Evolutionary conservation across 2,888 invertebrate genomes (phyloP), one percentile per base, ranked within the genome.

Genomic region (Enchytraeus crypticus): DNA sequence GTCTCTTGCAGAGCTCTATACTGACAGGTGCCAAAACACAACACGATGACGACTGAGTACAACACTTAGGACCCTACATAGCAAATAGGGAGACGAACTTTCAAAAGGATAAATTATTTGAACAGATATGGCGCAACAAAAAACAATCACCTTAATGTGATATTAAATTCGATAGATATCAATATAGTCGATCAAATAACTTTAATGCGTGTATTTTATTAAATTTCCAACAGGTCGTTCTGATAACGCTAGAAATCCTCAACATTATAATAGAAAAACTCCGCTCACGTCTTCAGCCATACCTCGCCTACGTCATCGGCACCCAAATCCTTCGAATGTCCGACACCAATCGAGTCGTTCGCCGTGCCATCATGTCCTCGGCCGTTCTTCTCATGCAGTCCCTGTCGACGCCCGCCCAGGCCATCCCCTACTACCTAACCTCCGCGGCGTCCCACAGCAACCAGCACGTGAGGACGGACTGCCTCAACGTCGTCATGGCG

Each of bases 401-500:
- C 51, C 76, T 82, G 23, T 75, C n/a, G n/a, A n/a, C 79, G 51
- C 83, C 84, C 3, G 80, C 81, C 63, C 74, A 80, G n/a, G 82
- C 84, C 33, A 71, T 84, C n/a, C 79, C 81, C 61, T 79, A 81
- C 64, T 72, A 85, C 46, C 75, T 81, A 59, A 82, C 82, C 56
- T 81, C 81, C 64, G 23, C 38, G 38, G 73, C 82, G 43, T 73
- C 75, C 38, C 78, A 81, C 65, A 73, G 77, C 62, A 81, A 81
- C 65, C 79, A 81, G 3, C 75, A 85, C 82, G 84, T 87, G 63
- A 81, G 88, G 59, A 88, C 88, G 77, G 87, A 87, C 71, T 84
- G 87, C 0, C 75, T 89, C 8, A 87, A 89, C 77, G 84, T 88
- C 70, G 81, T 88, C 53, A 88, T 89, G 73, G 87, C 87, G 67